phyloP scores from a whole-genome alignment of 2,888 invertebrate species.

The Ischnura elegans region DNA sequence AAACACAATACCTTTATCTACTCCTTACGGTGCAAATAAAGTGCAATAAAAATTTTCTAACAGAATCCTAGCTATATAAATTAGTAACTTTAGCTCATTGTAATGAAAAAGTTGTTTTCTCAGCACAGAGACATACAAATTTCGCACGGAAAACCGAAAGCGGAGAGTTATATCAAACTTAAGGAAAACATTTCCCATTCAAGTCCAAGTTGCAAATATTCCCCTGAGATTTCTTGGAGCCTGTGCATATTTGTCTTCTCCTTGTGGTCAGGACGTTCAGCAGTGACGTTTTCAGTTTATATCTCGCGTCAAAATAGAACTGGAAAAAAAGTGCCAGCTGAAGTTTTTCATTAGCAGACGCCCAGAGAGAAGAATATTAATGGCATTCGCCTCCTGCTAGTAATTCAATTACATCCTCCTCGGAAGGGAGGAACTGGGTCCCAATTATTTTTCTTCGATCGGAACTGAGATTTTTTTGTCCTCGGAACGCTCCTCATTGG shows the following conservation, averaged over 20 bases:
- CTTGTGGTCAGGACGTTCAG: not conserved
- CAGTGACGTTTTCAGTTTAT: not conserved
- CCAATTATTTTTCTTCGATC: constrained; percentile 55
- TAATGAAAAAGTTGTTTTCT: too few species aligned
- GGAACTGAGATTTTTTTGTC: not conserved
- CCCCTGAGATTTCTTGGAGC: not conserved
- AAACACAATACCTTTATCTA: too few species aligned
- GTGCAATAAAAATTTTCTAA: too few species aligned
- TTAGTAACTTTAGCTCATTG: too few species aligned
- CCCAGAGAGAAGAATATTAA: constrained; percentile 50
- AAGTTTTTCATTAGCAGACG: constrained; percentile 56
- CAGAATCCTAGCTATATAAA: too few species aligned
- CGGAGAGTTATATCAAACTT: not conserved
- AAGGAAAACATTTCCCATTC: not conserved
- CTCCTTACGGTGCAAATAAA: too few species aligned
- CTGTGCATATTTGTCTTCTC: not conserved
- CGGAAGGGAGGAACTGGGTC: not conserved
- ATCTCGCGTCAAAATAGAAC: not conserved
- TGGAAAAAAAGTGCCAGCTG: not conserved
- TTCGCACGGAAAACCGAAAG: too few species aligned
- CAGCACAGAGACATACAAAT: too few species aligned
- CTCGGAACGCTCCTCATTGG: not conserved
- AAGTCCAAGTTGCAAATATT: not conserved
- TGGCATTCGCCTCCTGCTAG: constrained; percentile 6
- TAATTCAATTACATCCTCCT: constrained; percentile 24